A percentile compares a stretch with the other conserved stretches of the same genome.
These are phyloP conservation scores for Rhyzopertha dominica DNA, from an alignment of 1,140 invertebrate species.

Conservation along the genomic window DNA sequence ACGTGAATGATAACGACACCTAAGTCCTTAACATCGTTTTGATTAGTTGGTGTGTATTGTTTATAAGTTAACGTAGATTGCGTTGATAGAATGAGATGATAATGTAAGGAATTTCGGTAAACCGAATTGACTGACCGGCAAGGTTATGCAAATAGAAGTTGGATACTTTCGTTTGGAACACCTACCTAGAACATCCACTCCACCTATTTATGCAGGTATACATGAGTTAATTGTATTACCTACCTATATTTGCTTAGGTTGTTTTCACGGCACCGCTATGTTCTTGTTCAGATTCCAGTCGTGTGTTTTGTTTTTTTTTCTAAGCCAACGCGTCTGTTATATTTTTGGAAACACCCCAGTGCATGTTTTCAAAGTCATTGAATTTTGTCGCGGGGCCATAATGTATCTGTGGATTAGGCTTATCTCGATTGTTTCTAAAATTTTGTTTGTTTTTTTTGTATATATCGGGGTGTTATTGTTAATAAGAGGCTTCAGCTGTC, in stretches of 20 bases:
- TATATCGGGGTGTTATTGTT: not conserved
- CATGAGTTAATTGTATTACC: not conserved
- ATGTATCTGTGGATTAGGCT: slow-evolving; percentile 1
- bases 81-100: too few relatives aligned
- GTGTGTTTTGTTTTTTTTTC: slow-evolving; percentile 8
- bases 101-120: too few relatives aligned
- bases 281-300: not conserved
- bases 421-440: not conserved
- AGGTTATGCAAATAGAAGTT: not conserved
- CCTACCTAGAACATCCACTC: not conserved
- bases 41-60: too few relatives aligned
- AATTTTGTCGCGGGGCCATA: not conserved
- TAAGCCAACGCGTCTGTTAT: slow-evolving; percentile 5
- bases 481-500: slow-evolving; percentile 4
- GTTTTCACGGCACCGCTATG: slow-evolving; percentile 6
- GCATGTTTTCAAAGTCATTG: slow-evolving; percentile 16
- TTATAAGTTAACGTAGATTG: too few relatives aligned
- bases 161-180: too few relatives aligned
- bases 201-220: not conserved
- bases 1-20: too few relatives aligned
- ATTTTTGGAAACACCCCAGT: slow-evolving; percentile 20
- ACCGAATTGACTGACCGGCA: not conserved
- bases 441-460: not conserved
- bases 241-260: not conserved
- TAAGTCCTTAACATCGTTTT: too few relatives aligned